These are phyloP conservation scores for Hozukius guyotensis DNA, from an alignment of 2,797 vertebrate species.

Conservation along the genomic window DNA sequence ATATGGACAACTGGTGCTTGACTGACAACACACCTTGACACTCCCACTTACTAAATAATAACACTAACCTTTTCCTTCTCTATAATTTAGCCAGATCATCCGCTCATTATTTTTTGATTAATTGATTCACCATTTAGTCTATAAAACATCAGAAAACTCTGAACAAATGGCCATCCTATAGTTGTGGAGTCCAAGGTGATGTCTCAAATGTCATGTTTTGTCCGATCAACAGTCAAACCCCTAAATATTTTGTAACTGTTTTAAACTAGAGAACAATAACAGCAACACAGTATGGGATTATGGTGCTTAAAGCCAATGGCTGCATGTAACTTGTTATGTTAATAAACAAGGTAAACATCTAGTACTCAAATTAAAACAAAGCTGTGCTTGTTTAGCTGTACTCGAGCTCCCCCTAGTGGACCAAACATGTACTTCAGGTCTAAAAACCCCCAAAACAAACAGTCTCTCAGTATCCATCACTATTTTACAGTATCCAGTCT, in stretches of 20 bases:
- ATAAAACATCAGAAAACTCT: neutral
- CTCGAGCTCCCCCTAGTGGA: conserved; percentile 15
- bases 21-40: neutral
- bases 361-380: neutral
- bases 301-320: neutral
- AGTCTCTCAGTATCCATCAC: no score
- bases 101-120: neutral
- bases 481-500: neutral
- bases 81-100: neutral
- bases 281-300: neutral
- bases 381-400: neutral
- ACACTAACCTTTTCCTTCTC: neutral
- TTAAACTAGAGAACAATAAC: neutral
- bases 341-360: neutral
- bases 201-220: neutral
- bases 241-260: neutral
- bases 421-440: neutral
- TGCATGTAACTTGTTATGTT: neutral
- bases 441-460: neutral
- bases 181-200: neutral
- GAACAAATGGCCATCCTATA: neutral
- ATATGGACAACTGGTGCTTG: no score
- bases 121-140: neutral
- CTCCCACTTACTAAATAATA: neutral
- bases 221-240: no score